phyloP scores from a whole-genome alignment of 2,888 invertebrate genomes.

The Digitonthophagus gazella region DNA sequence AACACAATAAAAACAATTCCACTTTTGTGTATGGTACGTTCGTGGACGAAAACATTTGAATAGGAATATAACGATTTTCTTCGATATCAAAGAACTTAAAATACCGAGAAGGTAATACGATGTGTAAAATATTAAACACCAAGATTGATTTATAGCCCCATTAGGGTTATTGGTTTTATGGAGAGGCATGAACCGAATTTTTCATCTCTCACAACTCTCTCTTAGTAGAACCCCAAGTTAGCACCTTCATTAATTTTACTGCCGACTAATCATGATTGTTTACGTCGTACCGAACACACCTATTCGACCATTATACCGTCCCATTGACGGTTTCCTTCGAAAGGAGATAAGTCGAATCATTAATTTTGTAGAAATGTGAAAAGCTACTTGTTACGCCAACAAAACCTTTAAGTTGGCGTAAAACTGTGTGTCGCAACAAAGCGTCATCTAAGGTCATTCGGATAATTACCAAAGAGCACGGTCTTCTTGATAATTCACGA shows the following conservation, averaged over 20 bases:
- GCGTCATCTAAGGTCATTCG: conserved; percentile 7
- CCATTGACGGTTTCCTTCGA: not conserved
- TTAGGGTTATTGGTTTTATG: conserved; percentile 49
- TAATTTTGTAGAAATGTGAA: not conserved
- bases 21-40: not conserved
- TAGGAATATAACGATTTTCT: too few relatives aligned
- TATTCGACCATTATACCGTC: not conserved
- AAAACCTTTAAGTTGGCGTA: not conserved
- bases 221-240: not conserved
- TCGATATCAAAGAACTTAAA: too few relatives aligned
- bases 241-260: not conserved
- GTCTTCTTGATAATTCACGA: not conserved
- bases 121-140: conserved; percentile 43
- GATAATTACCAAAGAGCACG: conserved; percentile 1
- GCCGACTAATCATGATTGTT: not conserved
- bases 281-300: not conserved
- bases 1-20: not conserved
- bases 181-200: conserved; percentile 46
- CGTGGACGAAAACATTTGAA: too few relatives aligned
- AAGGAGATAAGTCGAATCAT: too few relatives aligned
- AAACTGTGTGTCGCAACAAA: not conserved
- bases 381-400: not conserved
- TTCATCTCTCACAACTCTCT: conserved; percentile 45
- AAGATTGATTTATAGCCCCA: conserved; percentile 32
- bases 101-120: not conserved